phyloP scores from a whole-genome alignment of 2,113 vertebrate species.

The Maylandia zebra region DNA sequence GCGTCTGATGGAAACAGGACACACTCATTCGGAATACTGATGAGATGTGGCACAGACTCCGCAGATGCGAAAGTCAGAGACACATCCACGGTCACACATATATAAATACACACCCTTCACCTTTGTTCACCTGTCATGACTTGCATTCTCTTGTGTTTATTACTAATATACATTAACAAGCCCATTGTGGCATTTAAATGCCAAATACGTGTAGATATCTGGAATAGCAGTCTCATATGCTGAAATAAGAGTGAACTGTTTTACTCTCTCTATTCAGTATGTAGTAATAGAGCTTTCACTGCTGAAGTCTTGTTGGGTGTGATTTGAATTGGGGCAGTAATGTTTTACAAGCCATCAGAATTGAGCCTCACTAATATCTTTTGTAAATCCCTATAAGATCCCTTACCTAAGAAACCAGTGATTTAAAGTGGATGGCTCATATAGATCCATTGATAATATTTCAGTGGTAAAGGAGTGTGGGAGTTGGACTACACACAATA shows the following conservation, averaged over 20 bases:
- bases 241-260: not conserved
- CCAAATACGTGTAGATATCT: not conserved
- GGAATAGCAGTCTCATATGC: not conserved
- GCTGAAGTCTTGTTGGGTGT: conserved; percentile 2
- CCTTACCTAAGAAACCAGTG: not conserved
- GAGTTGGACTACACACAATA: not conserved
- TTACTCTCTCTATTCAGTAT: not conserved
- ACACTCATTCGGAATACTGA: conserved; percentile 38
- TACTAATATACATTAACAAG: conserved; percentile 10
- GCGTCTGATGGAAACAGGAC: conserved; percentile 27
- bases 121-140: not conserved
- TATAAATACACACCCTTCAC: conserved; percentile 8
- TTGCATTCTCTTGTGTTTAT: not conserved
- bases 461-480: not conserved
- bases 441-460: not conserved
- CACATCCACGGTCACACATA: not conserved
- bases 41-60: conserved; percentile 27
- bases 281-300: conserved; percentile 4
- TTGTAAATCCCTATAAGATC: not conserved
- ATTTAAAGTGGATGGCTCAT: not conserved
- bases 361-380: not conserved
- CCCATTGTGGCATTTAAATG: conserved; percentile 3
- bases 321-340: not conserved
- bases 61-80: not conserved
- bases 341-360: conserved; percentile 19